Conservation (phyloP, 2,113 vertebrate species). For the Benitochromis conjunctus region DNA sequence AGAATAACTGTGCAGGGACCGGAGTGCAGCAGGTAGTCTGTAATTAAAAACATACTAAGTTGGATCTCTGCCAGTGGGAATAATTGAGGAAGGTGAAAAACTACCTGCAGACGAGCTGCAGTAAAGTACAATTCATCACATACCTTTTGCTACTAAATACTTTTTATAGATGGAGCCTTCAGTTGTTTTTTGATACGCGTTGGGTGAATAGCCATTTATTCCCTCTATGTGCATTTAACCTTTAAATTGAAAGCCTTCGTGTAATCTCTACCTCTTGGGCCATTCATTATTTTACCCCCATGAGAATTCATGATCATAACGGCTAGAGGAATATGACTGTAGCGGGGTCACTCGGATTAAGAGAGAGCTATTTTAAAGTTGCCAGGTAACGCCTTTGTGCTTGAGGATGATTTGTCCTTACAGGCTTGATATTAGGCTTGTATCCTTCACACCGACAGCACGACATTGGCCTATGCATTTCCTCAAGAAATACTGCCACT, state of each 20-base stretch:
- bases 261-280: neutral
- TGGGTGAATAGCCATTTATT: neutral
- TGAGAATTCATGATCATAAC: neutral
- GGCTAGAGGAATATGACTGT: neutral
- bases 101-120: constrained; percentile 11
- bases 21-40: constrained; percentile 29
- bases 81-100: constrained; percentile 33
- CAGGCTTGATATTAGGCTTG: constrained; percentile 16
- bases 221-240: neutral
- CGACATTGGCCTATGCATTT: constrained; percentile 31
- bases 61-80: constrained; percentile 30
- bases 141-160: neutral
- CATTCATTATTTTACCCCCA: neutral
- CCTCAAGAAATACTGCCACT: constrained; percentile 36
- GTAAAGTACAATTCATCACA: neutral
- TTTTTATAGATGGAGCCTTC: neutral
- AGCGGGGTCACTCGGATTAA: constrained; percentile 1
- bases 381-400: constrained; percentile 7
- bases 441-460: constrained; percentile 56
- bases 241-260: constrained; percentile 11
- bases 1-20: constrained; percentile 9
- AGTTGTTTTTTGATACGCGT: neutral
- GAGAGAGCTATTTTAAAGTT: constrained; percentile 22
- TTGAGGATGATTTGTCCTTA: constrained; percentile 39
- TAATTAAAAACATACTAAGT: constrained; percentile 44